These are phyloP conservation scores for Brachypteracias leptosomus DNA, from an alignment of 2,113 vertebrate species.

Conservation along the genomic window DNA sequence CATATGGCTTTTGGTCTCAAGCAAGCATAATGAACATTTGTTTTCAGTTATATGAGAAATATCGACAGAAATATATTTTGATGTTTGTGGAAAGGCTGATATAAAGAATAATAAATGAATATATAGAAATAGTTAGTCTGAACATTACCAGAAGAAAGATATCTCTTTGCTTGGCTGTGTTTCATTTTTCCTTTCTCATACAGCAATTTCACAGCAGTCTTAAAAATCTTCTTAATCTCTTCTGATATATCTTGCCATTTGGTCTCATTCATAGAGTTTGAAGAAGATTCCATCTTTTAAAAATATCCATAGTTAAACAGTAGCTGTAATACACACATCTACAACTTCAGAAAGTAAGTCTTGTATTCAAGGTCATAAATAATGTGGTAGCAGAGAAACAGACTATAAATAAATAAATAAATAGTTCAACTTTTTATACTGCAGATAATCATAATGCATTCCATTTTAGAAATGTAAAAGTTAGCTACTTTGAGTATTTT, in stretches of 20 bases:
- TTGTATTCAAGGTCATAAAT: neutral
- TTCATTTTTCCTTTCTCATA: conserved; percentile 96
- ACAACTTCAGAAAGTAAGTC: neutral
- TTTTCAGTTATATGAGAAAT: neutral
- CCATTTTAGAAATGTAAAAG: neutral
- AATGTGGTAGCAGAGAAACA: neutral
- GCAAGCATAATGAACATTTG: neutral
- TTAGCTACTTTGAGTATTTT: neutral
- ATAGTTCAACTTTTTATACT: neutral
- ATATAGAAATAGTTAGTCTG: neutral
- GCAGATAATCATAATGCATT: neutral
- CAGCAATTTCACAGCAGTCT: conserved; percentile 88
- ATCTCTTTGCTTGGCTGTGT: conserved; percentile 89
- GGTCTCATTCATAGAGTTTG: conserved; percentile 83
- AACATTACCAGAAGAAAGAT: conserved; percentile 91
- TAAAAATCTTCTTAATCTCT: conserved; percentile 95
- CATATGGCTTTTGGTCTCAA: neutral
- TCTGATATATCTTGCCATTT: conserved; percentile 93
- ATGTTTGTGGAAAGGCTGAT: neutral
- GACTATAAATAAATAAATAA: neutral
- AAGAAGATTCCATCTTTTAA: conserved; percentile 85
- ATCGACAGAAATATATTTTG: neutral
- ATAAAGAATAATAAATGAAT: neutral
- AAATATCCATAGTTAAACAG: conserved; percentile 40
- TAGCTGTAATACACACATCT: neutral